Conservation (phyloP, 2,888 invertebrate genomes). For the Leptopterna dolabrata region DNA sequence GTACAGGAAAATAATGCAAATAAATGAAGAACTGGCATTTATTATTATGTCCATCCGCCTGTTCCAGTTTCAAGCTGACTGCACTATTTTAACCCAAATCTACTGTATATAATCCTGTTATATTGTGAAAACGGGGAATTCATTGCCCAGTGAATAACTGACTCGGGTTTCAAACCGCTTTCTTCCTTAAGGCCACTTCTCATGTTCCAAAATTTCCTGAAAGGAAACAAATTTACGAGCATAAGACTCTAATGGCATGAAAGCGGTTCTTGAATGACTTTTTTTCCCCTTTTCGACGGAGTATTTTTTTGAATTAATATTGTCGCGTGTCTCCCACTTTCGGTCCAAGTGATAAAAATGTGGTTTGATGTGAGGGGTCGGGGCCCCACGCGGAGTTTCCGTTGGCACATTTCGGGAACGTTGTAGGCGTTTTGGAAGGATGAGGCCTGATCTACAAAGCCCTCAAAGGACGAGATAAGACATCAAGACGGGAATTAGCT, state of each 20-base stretch:
- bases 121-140: no score
- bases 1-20: no score
- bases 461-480: not conserved
- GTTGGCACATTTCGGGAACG: not conserved
- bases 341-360: not conserved
- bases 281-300: not conserved
- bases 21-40: no score
- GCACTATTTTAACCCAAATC: no score
- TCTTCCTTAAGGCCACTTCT: not conserved
- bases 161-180: no score
- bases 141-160: no score
- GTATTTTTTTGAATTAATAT: not conserved
- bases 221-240: not conserved
- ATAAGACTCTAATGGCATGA: not conserved
- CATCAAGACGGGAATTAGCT: not conserved
- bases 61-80: no score
- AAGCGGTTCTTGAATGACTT: not conserved
- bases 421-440: not conserved
- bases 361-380: not conserved
- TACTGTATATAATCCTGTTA: no score
- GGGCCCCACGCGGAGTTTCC: conserved; percentile 1
- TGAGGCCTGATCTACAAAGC: not conserved
- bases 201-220: not conserved
- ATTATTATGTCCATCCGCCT: no score
- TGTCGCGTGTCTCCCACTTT: not conserved